phyloP scores from a whole-genome alignment of 2,888 invertebrate genomes.

The Drosophila mercatorum region DNA sequence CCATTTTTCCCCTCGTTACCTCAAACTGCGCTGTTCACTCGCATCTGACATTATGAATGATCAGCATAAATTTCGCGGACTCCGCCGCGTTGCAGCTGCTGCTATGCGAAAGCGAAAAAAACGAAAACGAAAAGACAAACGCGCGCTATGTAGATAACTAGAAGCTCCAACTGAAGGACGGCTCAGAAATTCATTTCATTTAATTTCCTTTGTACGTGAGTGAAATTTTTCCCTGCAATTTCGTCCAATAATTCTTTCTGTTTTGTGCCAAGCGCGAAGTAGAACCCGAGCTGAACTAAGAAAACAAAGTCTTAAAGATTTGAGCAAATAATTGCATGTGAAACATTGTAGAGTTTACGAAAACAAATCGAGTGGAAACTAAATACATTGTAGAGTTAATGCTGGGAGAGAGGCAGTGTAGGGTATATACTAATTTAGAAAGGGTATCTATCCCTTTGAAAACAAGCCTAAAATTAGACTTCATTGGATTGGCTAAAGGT shows the following conservation, averaged over 20 bases:
- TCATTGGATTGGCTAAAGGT: not conserved
- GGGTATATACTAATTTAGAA: too few relatives aligned
- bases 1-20: not conserved
- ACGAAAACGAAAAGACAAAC: constrained; percentile 19
- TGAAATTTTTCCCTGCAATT: constrained; percentile 65
- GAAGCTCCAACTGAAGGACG: constrained; percentile 60
- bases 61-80: constrained; percentile 79
- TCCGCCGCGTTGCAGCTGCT: constrained; percentile 63
- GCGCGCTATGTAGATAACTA: constrained; percentile 57
- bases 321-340: constrained; percentile 38
- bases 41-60: constrained; percentile 79
- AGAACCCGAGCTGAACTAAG: constrained; percentile 15
- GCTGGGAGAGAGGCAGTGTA: not conserved
- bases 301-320: constrained; percentile 28
- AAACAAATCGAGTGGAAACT: not conserved
- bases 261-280: constrained; percentile 29
- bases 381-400: not conserved
- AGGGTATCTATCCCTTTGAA: not conserved
- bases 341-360: constrained; percentile 23
- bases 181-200: constrained; percentile 81
- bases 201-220: constrained; percentile 80
- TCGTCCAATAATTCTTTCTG: constrained; percentile 60
- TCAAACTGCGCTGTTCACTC: constrained; percentile 12
- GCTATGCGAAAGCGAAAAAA: constrained; percentile 17
- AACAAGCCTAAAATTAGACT: not conserved